Base-by-base conservation (phyloP, 2,888 invertebrate species). In the Leptopilina drosophilae region DNA sequence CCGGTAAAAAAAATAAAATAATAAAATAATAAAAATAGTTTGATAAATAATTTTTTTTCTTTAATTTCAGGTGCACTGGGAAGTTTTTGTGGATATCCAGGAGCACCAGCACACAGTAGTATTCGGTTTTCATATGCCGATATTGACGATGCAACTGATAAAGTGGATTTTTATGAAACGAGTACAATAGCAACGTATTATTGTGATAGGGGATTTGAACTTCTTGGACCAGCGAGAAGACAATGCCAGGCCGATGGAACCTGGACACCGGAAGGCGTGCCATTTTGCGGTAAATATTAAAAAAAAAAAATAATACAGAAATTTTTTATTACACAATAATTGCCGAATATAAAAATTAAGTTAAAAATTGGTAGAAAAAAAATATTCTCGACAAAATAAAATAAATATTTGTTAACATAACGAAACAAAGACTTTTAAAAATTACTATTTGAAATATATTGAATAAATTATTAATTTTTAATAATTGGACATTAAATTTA, bases 201-300 rank as follows among this genome's bases (percentile, higher is more conserved):
- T 64, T 98, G 98, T 88, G 98, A 98, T 89, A 93, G 96, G 64
- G 98, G 98, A 14, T 98, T 98, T 90, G 98, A 98, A 90, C 94
- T 98, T 1, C 93, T 98, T n/a, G 98, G 98, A 0, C 98, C 98
- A 0, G 94, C 96, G 0, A 92, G 97, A 82, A 93, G 97, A 82
- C 94, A 95, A 20, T 98, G 98, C 88, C 95, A 95, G 73, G 84
- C 91, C 0, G 94, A 95, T 85, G 96, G 96, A 12, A 94, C 94
- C 64, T 98, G 98, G 98, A 92, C 94, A 8, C 98, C 98, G 0
- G 97, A 97, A 89, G 98, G 98, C 79, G 96, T 98, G 86, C 98
- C 98, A 7, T 98, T 98, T 92, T 98, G 98, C 92, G 98, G 98
- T 98, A 91, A 96, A 96, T 95, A 81, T 49, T 77, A 5, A 1